Conservation (phyloP, 2,797 vertebrate genomes). For the Varecia variegata region DNA sequence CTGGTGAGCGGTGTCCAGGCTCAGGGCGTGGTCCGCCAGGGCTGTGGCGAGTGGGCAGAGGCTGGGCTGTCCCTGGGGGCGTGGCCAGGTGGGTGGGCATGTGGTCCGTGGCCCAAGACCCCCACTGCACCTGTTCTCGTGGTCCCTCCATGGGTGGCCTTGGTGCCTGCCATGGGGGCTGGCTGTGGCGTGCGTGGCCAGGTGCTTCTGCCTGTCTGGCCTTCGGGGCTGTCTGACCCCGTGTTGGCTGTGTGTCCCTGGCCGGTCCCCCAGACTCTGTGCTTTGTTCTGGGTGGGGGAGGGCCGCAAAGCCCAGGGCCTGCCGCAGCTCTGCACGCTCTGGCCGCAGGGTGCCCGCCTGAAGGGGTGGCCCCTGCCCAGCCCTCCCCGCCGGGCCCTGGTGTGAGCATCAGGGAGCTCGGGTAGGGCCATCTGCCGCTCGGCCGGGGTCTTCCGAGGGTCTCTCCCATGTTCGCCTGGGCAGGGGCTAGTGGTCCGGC, state of each 20-base stretch:
- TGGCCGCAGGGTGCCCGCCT: not conserved
- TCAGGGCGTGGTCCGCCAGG: accelerated
- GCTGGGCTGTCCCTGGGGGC: not conserved
- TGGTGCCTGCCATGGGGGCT: too few species aligned
- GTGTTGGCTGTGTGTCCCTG: not conserved
- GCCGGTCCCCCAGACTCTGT: not conserved
- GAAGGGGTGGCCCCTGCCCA: not conserved
- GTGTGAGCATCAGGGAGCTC: not conserved
- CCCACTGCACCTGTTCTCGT: not conserved
- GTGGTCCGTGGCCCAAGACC: not conserved
- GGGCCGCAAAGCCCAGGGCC: not conserved
- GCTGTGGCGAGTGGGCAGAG: not conserved
- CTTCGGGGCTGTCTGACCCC: not conserved
- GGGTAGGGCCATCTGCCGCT: too few species aligned
- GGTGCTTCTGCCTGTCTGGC: not conserved
- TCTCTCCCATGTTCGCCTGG: accelerated
- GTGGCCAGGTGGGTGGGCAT: not conserved
- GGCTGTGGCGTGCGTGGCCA: accelerated
- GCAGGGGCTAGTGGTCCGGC: too few species aligned
- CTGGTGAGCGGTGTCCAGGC: not conserved
- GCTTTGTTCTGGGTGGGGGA: not conserved
- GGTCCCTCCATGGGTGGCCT: accelerated
- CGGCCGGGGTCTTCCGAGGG: not conserved
- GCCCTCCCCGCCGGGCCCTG: not conserved
- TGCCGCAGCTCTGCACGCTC: not conserved